Percentiles rank a stretch among this genome's conserved stretches.
Evolutionary conservation across 2,797 vertebrate species (phyloP).

Genomic region (Sparus aurata): DNA sequence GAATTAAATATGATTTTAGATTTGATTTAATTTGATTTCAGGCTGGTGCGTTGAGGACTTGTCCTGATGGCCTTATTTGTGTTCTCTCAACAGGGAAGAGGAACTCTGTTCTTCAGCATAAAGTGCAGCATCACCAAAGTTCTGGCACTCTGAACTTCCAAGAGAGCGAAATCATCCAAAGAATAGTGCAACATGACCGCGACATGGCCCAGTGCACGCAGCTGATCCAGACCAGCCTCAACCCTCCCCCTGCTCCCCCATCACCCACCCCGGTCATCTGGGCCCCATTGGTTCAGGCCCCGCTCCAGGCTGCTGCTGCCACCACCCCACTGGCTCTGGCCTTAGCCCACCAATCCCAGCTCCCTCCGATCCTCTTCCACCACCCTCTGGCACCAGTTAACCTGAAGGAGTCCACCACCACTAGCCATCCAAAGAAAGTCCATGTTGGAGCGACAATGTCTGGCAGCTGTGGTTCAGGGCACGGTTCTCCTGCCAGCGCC

Average conservation of each 20-base stretch:
- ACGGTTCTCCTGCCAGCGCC: slow-evolving; percentile 74
- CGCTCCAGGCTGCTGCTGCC: slow-evolving; percentile 94
- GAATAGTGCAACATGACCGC: slow-evolving; percentile 97
- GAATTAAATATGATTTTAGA: too few species aligned
- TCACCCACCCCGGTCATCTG: slow-evolving; percentile 93
- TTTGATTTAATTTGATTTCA: too few species aligned
- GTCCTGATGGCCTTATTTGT: not conserved
- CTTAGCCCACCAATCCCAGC: slow-evolving; percentile 92
- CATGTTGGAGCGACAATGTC: slow-evolving; percentile 78
- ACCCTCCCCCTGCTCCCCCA: slow-evolving; percentile 76
- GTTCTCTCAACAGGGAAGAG: slow-evolving; percentile 90
- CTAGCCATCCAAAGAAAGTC: slow-evolving; percentile 82
- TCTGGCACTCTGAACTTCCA: slow-evolving; percentile 95
- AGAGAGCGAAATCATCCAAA: slow-evolving; percentile 99
- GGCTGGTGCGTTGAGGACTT: too few species aligned
- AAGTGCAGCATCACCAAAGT: slow-evolving; percentile 98
- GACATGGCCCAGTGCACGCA: slow-evolving; percentile 97
- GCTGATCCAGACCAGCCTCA: slow-evolving; percentile 87
- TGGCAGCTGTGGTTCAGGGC: slow-evolving; percentile 85
- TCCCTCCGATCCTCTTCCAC: slow-evolving; percentile 93
- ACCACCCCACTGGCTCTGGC: slow-evolving; percentile 96
- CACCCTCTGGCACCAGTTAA: slow-evolving; percentile 85
- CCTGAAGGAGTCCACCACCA: slow-evolving; percentile 82
- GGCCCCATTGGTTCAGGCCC: slow-evolving; percentile 96
- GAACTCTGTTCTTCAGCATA: slow-evolving; percentile 95